Base-by-base conservation (phyloP, 2,113 vertebrate genomes). In the Tachysurus fulvidraco region DNA sequence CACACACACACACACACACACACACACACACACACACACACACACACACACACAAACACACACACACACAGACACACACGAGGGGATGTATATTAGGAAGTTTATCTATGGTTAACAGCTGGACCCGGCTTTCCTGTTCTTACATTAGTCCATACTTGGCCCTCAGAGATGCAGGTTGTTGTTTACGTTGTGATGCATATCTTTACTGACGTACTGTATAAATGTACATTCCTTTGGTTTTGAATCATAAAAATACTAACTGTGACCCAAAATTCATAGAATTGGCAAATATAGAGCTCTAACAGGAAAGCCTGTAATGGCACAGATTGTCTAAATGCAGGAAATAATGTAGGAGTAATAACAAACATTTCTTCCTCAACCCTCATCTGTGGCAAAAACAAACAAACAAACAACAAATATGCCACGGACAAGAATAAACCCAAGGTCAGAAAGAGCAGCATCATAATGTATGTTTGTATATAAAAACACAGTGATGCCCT, bases 281-380 rank as follows among this genome's bases (percentile, higher is more conserved):
- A 81, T 0, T 57, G 14, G 9, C 55, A 62, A 81, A 74, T 57
- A 74, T 11, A 25, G 52, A 28, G 60, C 83, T 28, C 16, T 4
- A 57, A 73, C 14, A 50, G 44, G 41, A 83, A 71, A 67, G 36
- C 10, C 25, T 36, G 5, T 23, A 19, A 60, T 57, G 77, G 1
- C 28, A 36, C 65, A 80, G 74, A 88, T 59, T 80, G 57, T 81
- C 50, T 50, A 1, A 41, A 86, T 25, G 50, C 83, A 83, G 80
- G 85, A 89, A 89, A 65, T 78, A 89, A 65, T 78, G 62, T 80
- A 50, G 19, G 76, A 65, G 71, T 86, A 87, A 80, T 88, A 73
- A 85, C 52, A 5, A 76, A 79, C 69, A 28, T 83, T 85, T 86
- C 59, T 81, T 81, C 69, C 46, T 65, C 76, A 81, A 46, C 65